Evolutionary conservation across 1,140 invertebrate genomes (phyloP), one percentile per base, ranked within the genome.

Genomic region (Homarus americanus): DNA sequence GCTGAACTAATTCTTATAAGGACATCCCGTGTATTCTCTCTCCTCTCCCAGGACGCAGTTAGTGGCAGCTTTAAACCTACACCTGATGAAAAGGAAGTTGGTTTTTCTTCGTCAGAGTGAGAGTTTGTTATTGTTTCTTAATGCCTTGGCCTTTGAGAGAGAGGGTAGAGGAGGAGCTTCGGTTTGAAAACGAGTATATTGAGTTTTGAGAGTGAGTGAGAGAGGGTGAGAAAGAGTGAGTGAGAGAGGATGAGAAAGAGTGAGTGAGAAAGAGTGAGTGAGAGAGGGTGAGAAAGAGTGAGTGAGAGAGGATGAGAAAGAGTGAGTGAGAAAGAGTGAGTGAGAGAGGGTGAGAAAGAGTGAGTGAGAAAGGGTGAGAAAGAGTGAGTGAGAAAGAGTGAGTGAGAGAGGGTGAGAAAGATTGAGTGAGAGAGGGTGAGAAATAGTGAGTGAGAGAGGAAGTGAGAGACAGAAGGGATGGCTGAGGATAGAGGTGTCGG

Each of bases 61-160:
- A 69, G 63, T 69, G 63, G 63, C 28, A 12, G 28, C 63, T 32
- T 49, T 69, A 69, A 69, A 69, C 63, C 63, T n/a, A 69, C 63
- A 69, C 5, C 28, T 7, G 5, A 32, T 10, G n/a, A 69, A 58
- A 58, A 58, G 53, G 20, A 20, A 58, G 17, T 58, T 58, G 53
- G 53, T 58, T 58, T 58, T 58, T 20, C n/a, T n/a, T 20, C 53
- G 4, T 12, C 44, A 17, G n/a, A n/a, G 12, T 0, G 10, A 20
- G 53, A 58, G 17, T 20, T 20, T 58, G 53, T 58, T 58, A 58
- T 58, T 58, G 53, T 58, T 58, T 58, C 53, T 20, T 20, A 0
- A 58, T 4, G 17, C 53, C 53, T 15, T n/a, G 15, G 44, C 44
- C 17, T 20, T 20, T 58, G 53, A 12, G 10, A 58, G 2, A 58